Evolutionary conservation across 2,113 vertebrate genomes (phyloP).

Genomic region (Mirza zaza): DNA sequence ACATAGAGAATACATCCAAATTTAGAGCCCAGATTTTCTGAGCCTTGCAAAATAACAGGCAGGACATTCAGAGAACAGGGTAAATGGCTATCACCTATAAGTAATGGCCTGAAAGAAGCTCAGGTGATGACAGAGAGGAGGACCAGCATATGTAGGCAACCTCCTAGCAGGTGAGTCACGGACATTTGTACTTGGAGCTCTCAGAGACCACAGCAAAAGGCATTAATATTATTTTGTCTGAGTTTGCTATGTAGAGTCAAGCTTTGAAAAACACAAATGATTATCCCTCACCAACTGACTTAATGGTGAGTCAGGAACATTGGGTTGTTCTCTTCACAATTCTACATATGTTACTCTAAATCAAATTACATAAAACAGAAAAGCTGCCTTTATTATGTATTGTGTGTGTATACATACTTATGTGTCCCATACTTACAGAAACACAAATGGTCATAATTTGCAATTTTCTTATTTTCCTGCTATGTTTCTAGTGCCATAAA

Average conservation of each 20-base stretch:
- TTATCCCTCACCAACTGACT: constrained; percentile 22
- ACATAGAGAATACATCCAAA: constrained; percentile 50
- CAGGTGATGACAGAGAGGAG: background rate
- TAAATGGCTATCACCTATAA: background rate
- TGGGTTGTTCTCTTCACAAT: background rate
- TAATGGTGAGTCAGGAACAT: background rate
- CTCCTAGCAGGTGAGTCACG: constrained; percentile 7
- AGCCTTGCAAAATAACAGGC: background rate
- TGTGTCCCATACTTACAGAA: background rate
- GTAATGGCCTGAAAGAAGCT: background rate
- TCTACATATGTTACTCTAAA: constrained; percentile 20
- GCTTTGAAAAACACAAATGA: constrained; percentile 26
- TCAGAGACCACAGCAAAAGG: constrained; percentile 20
- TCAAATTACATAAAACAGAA: constrained; percentile 2
- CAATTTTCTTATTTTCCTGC: background rate
- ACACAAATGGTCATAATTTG: background rate
- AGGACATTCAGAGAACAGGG: background rate
- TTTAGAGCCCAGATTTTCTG: constrained; percentile 16
- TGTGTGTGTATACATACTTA: background rate
- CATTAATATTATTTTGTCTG: background rate
- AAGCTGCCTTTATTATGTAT: background rate
- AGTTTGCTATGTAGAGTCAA: background rate
- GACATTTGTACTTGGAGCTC: background rate
- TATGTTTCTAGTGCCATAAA: background rate
- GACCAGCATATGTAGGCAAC: background rate